Evolutionary conservation across 2,888 invertebrate genomes (phyloP).

Genomic region (Himalopsyche tibetana): DNA sequence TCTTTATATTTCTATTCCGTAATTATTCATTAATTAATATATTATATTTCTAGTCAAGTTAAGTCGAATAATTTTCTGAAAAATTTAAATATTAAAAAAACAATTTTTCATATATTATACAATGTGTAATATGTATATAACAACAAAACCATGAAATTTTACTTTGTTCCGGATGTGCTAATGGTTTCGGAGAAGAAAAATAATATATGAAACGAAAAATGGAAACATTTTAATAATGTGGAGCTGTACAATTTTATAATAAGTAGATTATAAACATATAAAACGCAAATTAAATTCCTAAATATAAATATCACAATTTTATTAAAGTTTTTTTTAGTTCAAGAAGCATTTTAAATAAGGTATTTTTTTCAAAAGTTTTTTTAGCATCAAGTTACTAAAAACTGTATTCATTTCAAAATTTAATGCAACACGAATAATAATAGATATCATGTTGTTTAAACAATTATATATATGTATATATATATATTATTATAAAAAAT

Average conservation of each 20-base stretch:
- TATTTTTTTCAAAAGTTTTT: too few species aligned
- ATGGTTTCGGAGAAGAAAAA: slow-evolving; percentile 47
- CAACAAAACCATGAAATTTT: slow-evolving; percentile 34
- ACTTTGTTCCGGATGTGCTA: slow-evolving; percentile 42
- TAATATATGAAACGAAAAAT: slow-evolving; percentile 24
- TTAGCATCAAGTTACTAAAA: too few species aligned
- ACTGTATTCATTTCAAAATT: too few species aligned
- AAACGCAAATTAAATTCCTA: too few species aligned
- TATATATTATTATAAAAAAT: too few species aligned
- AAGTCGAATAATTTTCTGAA: neutral
- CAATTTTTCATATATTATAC: neutral
- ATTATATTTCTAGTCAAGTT: neutral
- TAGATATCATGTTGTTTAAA: too few species aligned
- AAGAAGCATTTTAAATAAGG: too few species aligned
- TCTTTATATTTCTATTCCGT: neutral
- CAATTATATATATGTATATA: too few species aligned
- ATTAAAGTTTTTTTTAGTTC: too few species aligned
- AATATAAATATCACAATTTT: too few species aligned
- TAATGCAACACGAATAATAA: too few species aligned
- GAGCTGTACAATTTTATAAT: slow-evolving; percentile 48
- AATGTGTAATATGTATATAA: slow-evolving; percentile 41
- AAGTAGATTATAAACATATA: neutral
- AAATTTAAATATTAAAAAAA: neutral
- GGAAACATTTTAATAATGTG: slow-evolving; percentile 41
- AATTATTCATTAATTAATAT: neutral